Base-by-base conservation (phyloP, 2,888 invertebrate genomes). In the Mechanitis mazaeus region DNA sequence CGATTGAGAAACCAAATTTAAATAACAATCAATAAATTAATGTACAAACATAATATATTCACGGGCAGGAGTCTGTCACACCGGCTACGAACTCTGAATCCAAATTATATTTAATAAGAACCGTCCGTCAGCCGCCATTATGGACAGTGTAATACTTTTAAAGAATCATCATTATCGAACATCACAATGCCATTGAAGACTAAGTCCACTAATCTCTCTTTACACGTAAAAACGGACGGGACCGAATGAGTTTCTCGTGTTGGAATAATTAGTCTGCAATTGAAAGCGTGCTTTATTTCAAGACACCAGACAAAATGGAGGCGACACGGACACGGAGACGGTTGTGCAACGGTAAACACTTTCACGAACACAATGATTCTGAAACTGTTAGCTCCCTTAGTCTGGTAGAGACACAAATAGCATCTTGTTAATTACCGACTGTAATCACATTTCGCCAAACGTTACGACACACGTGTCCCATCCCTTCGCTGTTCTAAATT, bases 21-120 rank as follows among this genome's bases (percentile, higher is more conserved):
- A 90, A 90, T 89, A 87, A 90, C 89, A 90, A 90, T 90, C 85
- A 88, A 88, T 90, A 90, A 90, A 89, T 89, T 90, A 89, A 90
- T 90, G 87, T 87, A 84, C 79, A 74, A 69, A 75, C 73, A 77
- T 89, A 87, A 89, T 86, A 77, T 90, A 90, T 89, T 88, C 89
- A 85, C 83, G 84, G 82, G 78, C 80, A 75, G 80, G 80, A 83
- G 73, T 77, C 76, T 81, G 83, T 80, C 83, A 83, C 84, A 84
- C 81, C 75, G 0, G 81, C 75, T 77, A 88, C 89, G 83, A 80
- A 82, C 68, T 60, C 81, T 84, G 89, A 89, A 90, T 90, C 84
- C 78, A 85, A 89, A 89, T 87, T 79, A 85, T 83, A 87, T 82
- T 88, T 87, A 85, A 86, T 87, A 85, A 85, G 79, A 84, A 83